Evolutionary conservation across 2,113 vertebrate genomes (phyloP).

Genomic region (Phyllopteryx taeniolatus): DNA sequence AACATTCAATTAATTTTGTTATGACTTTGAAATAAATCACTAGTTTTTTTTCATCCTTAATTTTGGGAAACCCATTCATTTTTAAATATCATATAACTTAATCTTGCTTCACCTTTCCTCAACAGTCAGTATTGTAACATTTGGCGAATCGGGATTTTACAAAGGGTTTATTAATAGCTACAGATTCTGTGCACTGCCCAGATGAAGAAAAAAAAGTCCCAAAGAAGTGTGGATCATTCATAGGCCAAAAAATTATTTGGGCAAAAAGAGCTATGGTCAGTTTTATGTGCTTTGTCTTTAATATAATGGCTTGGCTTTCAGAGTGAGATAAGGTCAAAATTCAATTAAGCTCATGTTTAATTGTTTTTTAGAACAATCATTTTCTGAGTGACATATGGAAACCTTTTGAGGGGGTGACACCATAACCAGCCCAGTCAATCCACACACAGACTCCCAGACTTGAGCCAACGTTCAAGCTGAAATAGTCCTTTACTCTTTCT

Average conservation of each 20-base stretch:
- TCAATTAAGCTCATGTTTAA: too few species aligned
- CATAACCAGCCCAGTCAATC: too few species aligned
- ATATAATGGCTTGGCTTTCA: background rate
- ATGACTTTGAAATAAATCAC: too few species aligned
- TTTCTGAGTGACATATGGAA: too few species aligned
- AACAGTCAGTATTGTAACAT: background rate
- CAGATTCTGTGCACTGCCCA: background rate
- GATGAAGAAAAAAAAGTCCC: background rate
- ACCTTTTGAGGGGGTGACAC: too few species aligned
- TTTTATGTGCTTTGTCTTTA: background rate
- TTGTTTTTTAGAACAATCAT: too few species aligned
- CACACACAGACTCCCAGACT: too few species aligned
- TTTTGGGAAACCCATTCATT: background rate
- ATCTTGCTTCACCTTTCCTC: background rate
- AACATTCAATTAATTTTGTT: too few species aligned
- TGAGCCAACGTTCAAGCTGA: too few species aligned
- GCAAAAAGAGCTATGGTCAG: background rate
- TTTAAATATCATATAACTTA: background rate
- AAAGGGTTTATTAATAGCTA: background rate
- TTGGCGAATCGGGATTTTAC: background rate
- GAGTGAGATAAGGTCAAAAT: too few species aligned
- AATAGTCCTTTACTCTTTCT: too few species aligned
- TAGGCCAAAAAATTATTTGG: background rate
- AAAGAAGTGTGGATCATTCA: background rate
- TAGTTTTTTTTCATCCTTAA: too few species aligned